Conservation (phyloP, 2,113 vertebrate species). For the Anarrhichthys ocellatus region DNA sequence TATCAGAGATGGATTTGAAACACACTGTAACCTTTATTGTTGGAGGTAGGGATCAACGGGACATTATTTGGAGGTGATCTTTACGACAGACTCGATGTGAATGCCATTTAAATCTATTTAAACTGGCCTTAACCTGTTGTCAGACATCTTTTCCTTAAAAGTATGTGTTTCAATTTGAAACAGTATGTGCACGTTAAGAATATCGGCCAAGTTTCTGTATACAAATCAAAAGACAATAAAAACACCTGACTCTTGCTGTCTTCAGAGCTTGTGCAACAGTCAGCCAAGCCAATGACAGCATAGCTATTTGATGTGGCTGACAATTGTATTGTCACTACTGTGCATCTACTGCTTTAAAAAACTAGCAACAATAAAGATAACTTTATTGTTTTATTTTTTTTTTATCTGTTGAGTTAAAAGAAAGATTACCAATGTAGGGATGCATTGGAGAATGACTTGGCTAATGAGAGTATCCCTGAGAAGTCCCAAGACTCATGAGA, state of each 20-base stretch:
- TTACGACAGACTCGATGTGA: neutral
- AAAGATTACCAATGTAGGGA: constrained; percentile 30
- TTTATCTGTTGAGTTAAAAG: neutral
- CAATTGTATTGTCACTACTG: neutral
- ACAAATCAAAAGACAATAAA: constrained; percentile 1
- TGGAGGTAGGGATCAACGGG: neutral
- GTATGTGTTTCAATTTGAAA: neutral
- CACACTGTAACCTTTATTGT: neutral
- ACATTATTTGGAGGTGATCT: constrained; percentile 17
- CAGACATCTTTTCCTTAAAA: constrained; percentile 11
- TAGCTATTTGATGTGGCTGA: neutral
- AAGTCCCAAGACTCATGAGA: constrained; percentile 33
- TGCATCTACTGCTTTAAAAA: neutral
- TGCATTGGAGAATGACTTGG: constrained; percentile 34
- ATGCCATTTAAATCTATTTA: constrained; percentile 13
- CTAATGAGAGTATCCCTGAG: constrained; percentile 44
- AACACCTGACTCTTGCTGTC: neutral
- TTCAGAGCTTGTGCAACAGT: neutral
- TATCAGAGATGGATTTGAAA: neutral
- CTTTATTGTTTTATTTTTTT: neutral
- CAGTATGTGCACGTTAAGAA: neutral
- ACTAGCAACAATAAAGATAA: too few relatives aligned
- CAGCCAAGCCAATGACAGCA: neutral
- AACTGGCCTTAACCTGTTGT: neutral
- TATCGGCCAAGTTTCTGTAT: neutral